phyloP scores from a whole-genome alignment of 2,888 invertebrate genomes.

The Heterodera filipjevi region DNA sequence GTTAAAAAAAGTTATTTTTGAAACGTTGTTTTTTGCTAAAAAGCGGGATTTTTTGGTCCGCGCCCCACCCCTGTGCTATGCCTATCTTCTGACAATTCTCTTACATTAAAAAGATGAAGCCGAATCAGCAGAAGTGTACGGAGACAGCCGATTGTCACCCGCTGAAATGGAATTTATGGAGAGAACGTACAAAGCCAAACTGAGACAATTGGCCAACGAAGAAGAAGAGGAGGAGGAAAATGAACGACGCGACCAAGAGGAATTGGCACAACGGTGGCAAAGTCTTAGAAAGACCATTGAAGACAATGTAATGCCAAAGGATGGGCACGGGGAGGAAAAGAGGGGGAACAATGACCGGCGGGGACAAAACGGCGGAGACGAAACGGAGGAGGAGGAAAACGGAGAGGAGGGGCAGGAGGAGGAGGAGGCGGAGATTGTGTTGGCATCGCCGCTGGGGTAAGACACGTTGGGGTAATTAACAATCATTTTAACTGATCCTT shows the following conservation, averaged over 20 bases:
- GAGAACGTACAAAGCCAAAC: background rate
- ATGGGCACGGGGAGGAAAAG: background rate
- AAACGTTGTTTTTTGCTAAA: no score
- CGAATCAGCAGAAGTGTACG: background rate
- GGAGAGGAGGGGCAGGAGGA: background rate
- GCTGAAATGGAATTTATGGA: background rate
- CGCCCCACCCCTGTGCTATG: no score
- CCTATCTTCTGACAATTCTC: no score
- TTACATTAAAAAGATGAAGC: no score
- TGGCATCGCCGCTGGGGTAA: background rate
- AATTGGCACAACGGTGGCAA: background rate
- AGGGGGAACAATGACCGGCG: background rate
- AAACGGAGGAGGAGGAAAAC: background rate
- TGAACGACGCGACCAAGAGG: background rate
- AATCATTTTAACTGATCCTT: no score
- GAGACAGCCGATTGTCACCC: background rate
- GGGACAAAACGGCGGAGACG: background rate
- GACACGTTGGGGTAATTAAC: background rate
- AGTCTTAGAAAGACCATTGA: background rate
- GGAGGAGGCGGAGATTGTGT: background rate
- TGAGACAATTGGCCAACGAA: background rate
- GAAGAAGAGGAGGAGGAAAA: background rate
- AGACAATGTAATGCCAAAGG: background rate
- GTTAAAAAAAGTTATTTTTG: no score
- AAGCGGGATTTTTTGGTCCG: no score